Percentiles rank a stretch among this genome's conserved stretches.
These are phyloP conservation scores for Zosterops lateralis DNA, from an alignment of 2,113 vertebrate species.

Conservation along the genomic window DNA sequence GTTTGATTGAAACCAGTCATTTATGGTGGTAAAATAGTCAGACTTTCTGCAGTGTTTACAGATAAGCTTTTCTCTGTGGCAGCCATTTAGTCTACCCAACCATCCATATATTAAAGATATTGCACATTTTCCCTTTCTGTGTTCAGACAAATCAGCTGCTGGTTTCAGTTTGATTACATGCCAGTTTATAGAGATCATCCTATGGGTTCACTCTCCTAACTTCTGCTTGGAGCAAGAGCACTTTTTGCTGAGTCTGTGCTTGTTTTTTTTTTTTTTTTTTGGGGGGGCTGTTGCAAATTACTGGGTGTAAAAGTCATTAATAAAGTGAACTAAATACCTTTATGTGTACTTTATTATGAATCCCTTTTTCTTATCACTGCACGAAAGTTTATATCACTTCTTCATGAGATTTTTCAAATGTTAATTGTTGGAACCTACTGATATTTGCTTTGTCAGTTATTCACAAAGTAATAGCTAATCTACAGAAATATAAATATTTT, in stretches of 20 bases:
- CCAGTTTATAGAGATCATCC: background rate
- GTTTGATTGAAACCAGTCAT: constrained; percentile 74
- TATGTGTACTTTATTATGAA: background rate
- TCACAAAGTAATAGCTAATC: background rate
- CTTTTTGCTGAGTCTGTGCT: background rate
- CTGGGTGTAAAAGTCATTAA: background rate
- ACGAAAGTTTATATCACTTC: background rate
- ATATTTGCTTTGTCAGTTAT: background rate
- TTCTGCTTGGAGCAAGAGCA: constrained; percentile 8
- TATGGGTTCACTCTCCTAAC: background rate
- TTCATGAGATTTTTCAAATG: background rate
- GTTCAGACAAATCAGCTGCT: constrained; percentile 52
- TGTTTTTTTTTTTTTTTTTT: too few relatives aligned
- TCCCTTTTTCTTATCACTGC: background rate
- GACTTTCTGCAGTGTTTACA: constrained; percentile 69
- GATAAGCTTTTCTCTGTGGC: constrained; percentile 66
- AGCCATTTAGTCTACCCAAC: constrained; percentile 63
- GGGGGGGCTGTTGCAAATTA: background rate
- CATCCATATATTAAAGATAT: constrained; percentile 69
- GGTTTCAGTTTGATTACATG: constrained; percentile 52
- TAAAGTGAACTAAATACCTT: background rate
- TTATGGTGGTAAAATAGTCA: constrained; percentile 66
- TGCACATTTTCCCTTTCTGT: constrained; percentile 21
- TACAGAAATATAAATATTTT: background rate
- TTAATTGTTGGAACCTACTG: background rate